Base-by-base conservation (phyloP, 2,113 vertebrate species). In the Aptenodytes forsteri region DNA sequence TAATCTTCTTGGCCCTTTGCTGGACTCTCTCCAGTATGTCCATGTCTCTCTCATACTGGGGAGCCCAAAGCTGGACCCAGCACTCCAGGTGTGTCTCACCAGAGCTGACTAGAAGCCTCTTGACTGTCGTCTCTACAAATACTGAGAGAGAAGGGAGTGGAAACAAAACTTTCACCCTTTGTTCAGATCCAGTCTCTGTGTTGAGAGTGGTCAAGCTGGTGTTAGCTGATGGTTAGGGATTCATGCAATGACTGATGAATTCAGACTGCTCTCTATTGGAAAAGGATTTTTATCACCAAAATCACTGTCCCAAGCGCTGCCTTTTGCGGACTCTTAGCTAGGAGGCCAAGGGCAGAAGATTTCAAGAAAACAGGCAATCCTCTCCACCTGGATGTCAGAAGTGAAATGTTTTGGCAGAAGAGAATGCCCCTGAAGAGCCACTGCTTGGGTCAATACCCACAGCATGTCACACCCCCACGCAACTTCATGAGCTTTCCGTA, bases 221-320 rank as follows among this genome's bases (percentile, higher is more conserved):
- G 44, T 42, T 26, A 52, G 29, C 13, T 64, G 46, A 32, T 40
- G 47, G 20, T 36, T 65, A 80, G 32, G 26, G 15, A n/a, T 32
- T 89, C 19, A 9, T 56, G 67, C 64, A 58, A 32, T n/a, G 46
- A 70, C n/a, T 46, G 83, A 56, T 44, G 34, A 89, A 69, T 84
- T 87, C 46, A 47, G 46, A 46, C 72, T 95, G 87, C 42, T 95
- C 55, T 90, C 86, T 84, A 4, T 46, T 55, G 77, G 76, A 73
- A 78, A 91, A 84, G 29, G 14, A 34, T 62, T 81, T 83, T 6
- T n/a, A 67, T 56, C 44, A 75, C 6, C 3, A 70, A 70, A 93
- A 40, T 30, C 56, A 65, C 44, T 40, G 26, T 69, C 54, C 44
- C 32, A 54, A 46, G 25, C 2, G 1, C 29, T 79, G 40, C 20